Evolutionary conservation across 1,140 invertebrate genomes (phyloP), one percentile per base, ranked within the genome.

Genomic region (Linepithema humile): DNA sequence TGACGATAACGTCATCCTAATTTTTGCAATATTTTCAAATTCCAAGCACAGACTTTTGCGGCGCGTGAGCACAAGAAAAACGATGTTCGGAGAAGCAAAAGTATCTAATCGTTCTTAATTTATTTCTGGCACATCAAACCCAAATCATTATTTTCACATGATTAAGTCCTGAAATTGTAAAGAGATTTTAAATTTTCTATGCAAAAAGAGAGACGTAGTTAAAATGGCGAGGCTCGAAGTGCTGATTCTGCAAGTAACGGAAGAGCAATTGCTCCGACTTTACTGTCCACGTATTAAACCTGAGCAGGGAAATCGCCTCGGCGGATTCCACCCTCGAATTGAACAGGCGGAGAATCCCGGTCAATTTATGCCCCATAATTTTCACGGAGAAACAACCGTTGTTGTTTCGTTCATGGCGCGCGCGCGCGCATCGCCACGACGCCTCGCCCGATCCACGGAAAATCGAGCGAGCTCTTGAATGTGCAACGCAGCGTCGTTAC

Each of bases 301-400:
- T 75, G 64, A 77, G 65, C 60, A 65, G 74, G 15, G 35, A 20
- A 35, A 38, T 23, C 72, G 3, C 64, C 40, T 43, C 20, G n/a
- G 59, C 43, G 1, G 15, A 65, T 50, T 77, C 20, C 17, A 5
- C 9, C 29, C 40, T 38, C 20, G 10, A 7, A 7, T 65, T 15
- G 2, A 15, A 75, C 55, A 3, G 26, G 10, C 35, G 43, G 60
- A 65, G 59, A 65, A 32, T n/a, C 29, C 43, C 40, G 59, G 50
- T 12, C 74, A 65, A 77, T 77, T 77, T 77, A 77, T 77, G 59
- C 15, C 40, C 59, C 43, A 77, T 77, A 77, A 77, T 77, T 77
- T 77, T 65, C 59, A 53, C 26, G 60, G n/a, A 15, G 32, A 5
- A 35, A 15, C 40, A 64, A 64, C 32, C 6, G 32, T 72, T 29